A percentile compares a stretch with the other conserved stretches of the same genome.
phyloP scores from a whole-genome alignment of 2,113 vertebrate genomes.

The Catagonus wagneri region DNA sequence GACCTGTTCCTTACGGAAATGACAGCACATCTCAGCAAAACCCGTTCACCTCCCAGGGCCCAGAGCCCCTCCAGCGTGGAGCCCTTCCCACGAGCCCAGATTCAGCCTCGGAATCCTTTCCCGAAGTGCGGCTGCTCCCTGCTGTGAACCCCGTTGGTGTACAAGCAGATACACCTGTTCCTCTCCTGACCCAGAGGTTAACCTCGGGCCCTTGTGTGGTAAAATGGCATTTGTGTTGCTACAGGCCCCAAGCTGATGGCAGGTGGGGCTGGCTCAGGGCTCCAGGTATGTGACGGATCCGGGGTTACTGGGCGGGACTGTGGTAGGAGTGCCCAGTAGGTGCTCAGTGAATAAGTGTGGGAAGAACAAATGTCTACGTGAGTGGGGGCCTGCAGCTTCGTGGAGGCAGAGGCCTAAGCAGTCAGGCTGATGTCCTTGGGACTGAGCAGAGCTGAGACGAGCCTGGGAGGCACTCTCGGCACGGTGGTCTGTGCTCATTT shows the following conservation, averaged over 20 bases:
- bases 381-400: neutral
- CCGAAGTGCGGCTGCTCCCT: rapidly evolving
- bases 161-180: neutral
- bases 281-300: neutral
- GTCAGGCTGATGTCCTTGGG: neutral
- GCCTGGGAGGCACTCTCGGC: neutral
- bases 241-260: neutral
- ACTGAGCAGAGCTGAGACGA: neutral
- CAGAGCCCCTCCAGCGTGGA: rapidly evolving
- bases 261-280: neutral
- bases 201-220: neutral
- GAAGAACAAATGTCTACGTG: neutral
- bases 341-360: neutral
- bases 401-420: neutral
- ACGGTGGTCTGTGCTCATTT: neutral
- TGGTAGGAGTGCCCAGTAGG: rapidly evolving
- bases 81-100: neutral
- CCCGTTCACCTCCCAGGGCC: neutral
- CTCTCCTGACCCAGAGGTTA: neutral
- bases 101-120: neutral
- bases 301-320: neutral
- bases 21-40: neutral
- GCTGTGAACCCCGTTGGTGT: neutral
- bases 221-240: neutral
- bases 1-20: neutral